These are phyloP conservation scores for Salvator merianae DNA, from an alignment of 2,113 vertebrate species.

Conservation along the genomic window DNA sequence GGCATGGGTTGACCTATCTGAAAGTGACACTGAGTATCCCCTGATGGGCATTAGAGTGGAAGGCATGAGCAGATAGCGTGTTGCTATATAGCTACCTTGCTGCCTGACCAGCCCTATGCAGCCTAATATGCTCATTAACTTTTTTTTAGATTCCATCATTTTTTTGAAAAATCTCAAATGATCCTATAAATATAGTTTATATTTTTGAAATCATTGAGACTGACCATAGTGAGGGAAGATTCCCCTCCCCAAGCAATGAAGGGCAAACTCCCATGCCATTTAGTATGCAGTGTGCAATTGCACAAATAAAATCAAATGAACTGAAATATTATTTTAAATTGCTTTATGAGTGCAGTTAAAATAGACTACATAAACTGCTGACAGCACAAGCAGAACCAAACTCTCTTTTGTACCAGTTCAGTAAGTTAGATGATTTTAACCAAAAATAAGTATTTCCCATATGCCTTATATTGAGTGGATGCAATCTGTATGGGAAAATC, in stretches of 20 bases:
- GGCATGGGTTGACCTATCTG: too few species aligned
- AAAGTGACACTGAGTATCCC: too few species aligned
- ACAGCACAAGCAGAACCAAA: constrained; percentile 2
- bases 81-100: too few species aligned
- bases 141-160: constrained; percentile 32
- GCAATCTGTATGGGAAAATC: not conserved
- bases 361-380: constrained; percentile 11
- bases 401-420: not conserved
- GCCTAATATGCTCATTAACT: constrained; percentile 20
- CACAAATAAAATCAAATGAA: too few species aligned
- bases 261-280: constrained; percentile 39
- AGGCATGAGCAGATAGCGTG: too few species aligned
- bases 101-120: too few species aligned
- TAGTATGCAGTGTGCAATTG: not conserved
- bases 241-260: not conserved
- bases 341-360: not conserved
- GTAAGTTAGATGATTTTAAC: not conserved
- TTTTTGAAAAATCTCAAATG: constrained; percentile 8
- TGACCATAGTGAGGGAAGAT: not conserved
- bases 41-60: too few species aligned
- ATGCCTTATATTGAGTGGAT: not conserved
- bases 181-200: constrained; percentile 13
- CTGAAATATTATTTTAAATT: not conserved
- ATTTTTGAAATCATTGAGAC: constrained; percentile 37
- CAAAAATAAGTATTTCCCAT: not conserved